phyloP scores from a whole-genome alignment of 2,888 invertebrate species.

The Periphyllus acericola region DNA sequence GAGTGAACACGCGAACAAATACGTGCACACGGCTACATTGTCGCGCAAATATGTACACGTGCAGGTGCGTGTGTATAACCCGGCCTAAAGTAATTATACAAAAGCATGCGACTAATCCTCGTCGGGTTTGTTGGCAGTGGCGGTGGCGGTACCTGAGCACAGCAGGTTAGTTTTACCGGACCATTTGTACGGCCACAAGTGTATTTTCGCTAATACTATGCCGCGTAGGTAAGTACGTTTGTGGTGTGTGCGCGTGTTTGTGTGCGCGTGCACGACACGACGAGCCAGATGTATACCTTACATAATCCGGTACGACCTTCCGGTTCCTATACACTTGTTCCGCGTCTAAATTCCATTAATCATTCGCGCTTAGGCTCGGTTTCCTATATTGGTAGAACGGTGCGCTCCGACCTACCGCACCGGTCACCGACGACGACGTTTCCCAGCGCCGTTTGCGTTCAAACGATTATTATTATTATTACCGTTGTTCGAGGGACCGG shows the following conservation, averaged over 20 bases:
- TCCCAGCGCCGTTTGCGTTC: background rate
- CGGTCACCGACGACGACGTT: background rate
- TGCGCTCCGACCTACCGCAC: background rate
- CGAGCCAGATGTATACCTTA: constrained; percentile 11
- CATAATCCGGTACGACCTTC: constrained; percentile 47
- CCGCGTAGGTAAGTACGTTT: no score
- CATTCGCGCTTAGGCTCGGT: constrained; percentile 28
- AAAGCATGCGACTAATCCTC: constrained; percentile 26
- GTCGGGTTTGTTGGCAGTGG: background rate
- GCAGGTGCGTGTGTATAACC: no score
- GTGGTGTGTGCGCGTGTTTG: background rate
- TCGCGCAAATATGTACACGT: no score
- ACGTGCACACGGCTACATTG: background rate
- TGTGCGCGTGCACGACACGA: background rate
- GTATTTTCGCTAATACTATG: constrained; percentile 31
- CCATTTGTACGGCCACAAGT: constrained; percentile 11
- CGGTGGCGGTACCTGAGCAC: background rate
- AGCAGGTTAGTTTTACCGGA: background rate
- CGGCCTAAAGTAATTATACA: constrained; percentile 44
- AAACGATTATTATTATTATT: constrained; percentile 14
- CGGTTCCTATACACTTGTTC: background rate
- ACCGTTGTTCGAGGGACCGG: background rate
- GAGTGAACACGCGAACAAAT: background rate
- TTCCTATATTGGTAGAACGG: no score
- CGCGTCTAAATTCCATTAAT: constrained; percentile 41